Evolutionary conservation across 2,797 vertebrate genomes (phyloP).

Genomic region (Enoplosus armatus): DNA sequence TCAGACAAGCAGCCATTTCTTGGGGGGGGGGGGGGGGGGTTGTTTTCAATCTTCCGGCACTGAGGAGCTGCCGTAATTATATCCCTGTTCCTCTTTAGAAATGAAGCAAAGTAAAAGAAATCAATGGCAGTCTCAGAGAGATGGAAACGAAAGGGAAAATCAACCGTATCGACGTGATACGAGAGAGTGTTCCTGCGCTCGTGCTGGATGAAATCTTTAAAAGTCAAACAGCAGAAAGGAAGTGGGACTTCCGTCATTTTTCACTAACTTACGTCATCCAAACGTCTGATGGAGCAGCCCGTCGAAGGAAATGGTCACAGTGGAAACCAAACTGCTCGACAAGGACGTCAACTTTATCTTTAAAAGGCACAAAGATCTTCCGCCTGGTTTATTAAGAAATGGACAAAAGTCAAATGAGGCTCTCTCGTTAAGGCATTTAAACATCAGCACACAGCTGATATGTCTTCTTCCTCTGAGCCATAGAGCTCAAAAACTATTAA

Average conservation of each 20-base stretch:
- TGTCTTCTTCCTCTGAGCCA: too few relatives aligned
- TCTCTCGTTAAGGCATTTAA: neutral
- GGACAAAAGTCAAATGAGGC: neutral
- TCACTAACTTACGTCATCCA: slow-evolving; percentile 26
- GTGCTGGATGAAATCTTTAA: slow-evolving; percentile 51
- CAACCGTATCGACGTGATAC: slow-evolving; percentile 63
- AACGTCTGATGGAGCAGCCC: neutral
- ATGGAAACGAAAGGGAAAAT: slow-evolving; percentile 63
- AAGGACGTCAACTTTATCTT: neutral
- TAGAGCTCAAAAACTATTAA: too few relatives aligned
- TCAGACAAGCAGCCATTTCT: slow-evolving; percentile 2
- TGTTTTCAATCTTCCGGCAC: slow-evolving; percentile 27
- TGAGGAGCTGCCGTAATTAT: slow-evolving; percentile 57
- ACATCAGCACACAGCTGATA: neutral
- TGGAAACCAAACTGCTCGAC: neutral
- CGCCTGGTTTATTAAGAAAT: neutral
- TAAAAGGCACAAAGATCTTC: neutral
- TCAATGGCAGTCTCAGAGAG: slow-evolving; percentile 61
- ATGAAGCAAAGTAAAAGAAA: slow-evolving; percentile 51
- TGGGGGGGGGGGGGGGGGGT: neutral
- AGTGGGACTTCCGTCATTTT: slow-evolving; percentile 13
- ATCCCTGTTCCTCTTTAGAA: slow-evolving; percentile 52
- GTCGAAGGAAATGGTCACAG: neutral
- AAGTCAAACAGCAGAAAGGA: slow-evolving; percentile 25
- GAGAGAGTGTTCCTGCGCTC: slow-evolving; percentile 50